Evolutionary conservation across 2,113 vertebrate genomes (phyloP), one percentile per base, ranked within the genome.

Genomic region (Serilophus lunatus): DNA sequence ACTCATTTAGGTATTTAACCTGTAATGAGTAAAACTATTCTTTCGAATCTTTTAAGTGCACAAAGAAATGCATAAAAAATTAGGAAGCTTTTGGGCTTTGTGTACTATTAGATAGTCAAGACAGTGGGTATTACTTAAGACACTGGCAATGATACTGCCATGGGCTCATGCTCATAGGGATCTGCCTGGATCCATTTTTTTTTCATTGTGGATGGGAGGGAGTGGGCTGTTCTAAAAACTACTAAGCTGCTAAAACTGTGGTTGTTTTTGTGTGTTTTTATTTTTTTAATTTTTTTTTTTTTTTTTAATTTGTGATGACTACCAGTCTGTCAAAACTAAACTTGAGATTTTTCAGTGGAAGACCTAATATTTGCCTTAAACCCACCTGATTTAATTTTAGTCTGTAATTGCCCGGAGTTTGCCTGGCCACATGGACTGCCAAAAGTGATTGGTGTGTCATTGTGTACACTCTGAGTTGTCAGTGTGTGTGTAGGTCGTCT

Each of bases 151-250:
- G 29, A 3, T 42, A 42, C 9, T 1, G 4, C 47, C 20, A 17
- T 28, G 25, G 44, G 17, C 28, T 92, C 1, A 0, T 47, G 47
- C 18, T 71, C 3, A 2, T 0, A 51, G 49, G 18, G 8, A 36
- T 78, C 7, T 57, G 59, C 20, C 69, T 36, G n/a, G 7, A 70
- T 86, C 69, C 35, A 54, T 9, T 70, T 19, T 8, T 54, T 86
- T 86, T 49, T 66, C n/a, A 7, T 40, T 45, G 18, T 65, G 29
- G 4, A 13, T 56, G 8, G 28, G 33, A 57, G 18, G 16, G 29
- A 64, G 26, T 7, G 23, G 17, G 6, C 65, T 75, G 2, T 68
- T 92, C 60, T 60, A 36, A 82, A 51, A 91, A 13, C 28, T 78
- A 13, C 29, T 76, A 57, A 57, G 6, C 7, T 91, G 40, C 25